A percentile compares a stretch with the other conserved stretches of the same genome.
phyloP scores from a whole-genome alignment of 2,797 vertebrate genomes.

The Prunella strophiata region DNA sequence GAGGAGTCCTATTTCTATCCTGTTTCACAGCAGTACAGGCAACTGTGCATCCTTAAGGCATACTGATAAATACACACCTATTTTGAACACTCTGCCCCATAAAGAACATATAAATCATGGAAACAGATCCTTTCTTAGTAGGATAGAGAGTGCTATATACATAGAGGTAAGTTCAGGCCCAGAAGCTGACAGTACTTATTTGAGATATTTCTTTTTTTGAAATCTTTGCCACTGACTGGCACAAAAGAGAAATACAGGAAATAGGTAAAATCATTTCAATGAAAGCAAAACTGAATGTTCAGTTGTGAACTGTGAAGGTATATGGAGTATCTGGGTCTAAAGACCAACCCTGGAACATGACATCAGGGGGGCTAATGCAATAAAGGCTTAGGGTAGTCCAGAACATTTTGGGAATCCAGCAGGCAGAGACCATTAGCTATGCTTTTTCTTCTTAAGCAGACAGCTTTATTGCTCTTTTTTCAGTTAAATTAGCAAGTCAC shows the following conservation, averaged over 20 bases:
- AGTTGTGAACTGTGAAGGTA: not conserved
- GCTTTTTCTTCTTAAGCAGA: not conserved
- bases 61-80: not conserved
- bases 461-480: not conserved
- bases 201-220: not conserved
- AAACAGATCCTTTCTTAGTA: not conserved
- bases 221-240: not conserved
- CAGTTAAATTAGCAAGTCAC: conserved; percentile 10
- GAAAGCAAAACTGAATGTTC: not conserved
- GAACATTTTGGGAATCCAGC: not conserved
- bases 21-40: not conserved
- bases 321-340: not conserved
- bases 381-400: not conserved
- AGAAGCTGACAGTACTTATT: not conserved
- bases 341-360: not conserved
- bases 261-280: not conserved
- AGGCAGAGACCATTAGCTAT: not conserved
- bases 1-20: not conserved
- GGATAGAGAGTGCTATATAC: not conserved
- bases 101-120: not conserved
- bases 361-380: not conserved
- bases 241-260: not conserved
- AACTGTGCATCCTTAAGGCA: not conserved
- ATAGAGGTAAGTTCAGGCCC: not conserved
- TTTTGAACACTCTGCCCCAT: not conserved